These are phyloP conservation scores for Ptychoptera contaminata DNA, from an alignment of 2,888 invertebrate genomes.

Conservation along the genomic window DNA sequence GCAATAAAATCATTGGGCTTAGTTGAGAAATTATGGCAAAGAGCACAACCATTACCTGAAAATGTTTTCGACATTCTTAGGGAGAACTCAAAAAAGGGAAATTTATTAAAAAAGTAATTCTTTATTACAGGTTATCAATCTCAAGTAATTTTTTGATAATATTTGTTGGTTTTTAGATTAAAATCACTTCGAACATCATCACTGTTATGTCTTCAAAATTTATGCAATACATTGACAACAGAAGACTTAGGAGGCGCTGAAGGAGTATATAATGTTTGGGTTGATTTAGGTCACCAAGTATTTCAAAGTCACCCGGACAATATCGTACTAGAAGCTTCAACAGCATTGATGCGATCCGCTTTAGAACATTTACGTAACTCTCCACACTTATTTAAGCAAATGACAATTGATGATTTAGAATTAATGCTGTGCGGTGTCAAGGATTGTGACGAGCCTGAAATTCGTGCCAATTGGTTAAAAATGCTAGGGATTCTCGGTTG, in stretches of 20 bases:
- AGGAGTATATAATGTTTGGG: conserved; percentile 47
- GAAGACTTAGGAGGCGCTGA: conserved; percentile 49
- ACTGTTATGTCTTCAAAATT: conserved; percentile 52
- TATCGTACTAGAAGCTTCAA: conserved; percentile 48
- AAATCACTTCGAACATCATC: conserved; percentile 44
- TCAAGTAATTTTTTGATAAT: conserved; percentile 4
- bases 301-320: conserved; percentile 37
- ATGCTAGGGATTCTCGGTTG: conserved; percentile 42
- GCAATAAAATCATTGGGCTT: conserved; percentile 41
- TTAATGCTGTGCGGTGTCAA: conserved; percentile 37
- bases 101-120: conserved; percentile 36
- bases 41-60: conserved; percentile 31
- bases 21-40: conserved; percentile 35
- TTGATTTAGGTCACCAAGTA: conserved; percentile 44
- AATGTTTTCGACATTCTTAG: conserved; percentile 38
- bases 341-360: conserved; percentile 58
- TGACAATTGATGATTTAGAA: conserved; percentile 41
- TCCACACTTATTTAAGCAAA: conserved; percentile 35
- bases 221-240: conserved; percentile 42
- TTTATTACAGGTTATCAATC: not conserved
- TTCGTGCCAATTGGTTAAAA: conserved; percentile 40
- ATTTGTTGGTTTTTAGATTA: conserved; percentile 31
- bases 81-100: conserved; percentile 27
- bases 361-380: conserved; percentile 45
- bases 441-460: conserved; percentile 37